These are phyloP conservation scores for Ranitomeya imitator DNA, from an alignment of 2,113 vertebrate species.

Conservation along the genomic window DNA sequence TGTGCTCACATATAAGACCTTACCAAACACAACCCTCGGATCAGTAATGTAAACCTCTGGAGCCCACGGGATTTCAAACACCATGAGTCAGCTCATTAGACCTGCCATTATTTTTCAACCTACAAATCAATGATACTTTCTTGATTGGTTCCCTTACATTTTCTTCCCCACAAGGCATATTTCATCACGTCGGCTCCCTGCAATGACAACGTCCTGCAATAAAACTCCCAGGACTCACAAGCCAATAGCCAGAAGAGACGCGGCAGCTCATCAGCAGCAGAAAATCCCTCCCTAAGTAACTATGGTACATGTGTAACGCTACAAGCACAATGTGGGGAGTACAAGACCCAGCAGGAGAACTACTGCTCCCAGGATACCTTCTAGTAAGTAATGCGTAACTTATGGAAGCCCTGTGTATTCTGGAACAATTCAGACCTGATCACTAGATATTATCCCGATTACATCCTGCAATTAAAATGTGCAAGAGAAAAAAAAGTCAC, in stretches of 20 bases:
- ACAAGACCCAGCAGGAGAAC: too few species aligned
- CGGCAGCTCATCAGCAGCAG: background rate
- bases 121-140: slow-evolving; percentile 43
- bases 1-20: background rate
- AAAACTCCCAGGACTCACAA: slow-evolving; percentile 23
- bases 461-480: background rate
- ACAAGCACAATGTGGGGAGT: too few species aligned
- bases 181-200: slow-evolving; percentile 19
- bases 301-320: background rate
- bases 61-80: background rate
- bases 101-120: slow-evolving; percentile 34
- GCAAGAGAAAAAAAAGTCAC: background rate
- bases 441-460: background rate
- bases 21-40: background rate
- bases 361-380: background rate
- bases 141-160: slow-evolving; percentile 33
- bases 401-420: background rate
- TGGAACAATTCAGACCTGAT: background rate
- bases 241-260: background rate
- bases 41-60: slow-evolving; percentile 3
- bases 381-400: background rate
- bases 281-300: background rate
- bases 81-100: slow-evolving; percentile 46
- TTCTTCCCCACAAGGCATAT: slow-evolving; percentile 47
- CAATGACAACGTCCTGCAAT: slow-evolving; percentile 23